Evolutionary conservation across 1,140 invertebrate species (phyloP).

Genomic region (Cheumatopsyche charites): DNA sequence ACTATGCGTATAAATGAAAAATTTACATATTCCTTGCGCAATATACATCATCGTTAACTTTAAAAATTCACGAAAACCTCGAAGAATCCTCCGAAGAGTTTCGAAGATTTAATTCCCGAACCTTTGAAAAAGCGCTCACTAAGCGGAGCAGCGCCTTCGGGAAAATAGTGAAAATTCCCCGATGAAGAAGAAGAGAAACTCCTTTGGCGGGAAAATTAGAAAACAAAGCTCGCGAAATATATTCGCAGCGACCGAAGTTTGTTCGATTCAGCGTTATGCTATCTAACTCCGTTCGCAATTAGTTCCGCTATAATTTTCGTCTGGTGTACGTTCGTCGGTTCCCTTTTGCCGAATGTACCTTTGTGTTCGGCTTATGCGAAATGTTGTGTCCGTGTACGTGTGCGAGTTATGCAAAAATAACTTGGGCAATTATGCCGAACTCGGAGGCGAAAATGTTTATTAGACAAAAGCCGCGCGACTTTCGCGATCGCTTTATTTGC

Average conservation of each 20-base stretch:
- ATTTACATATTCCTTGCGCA: no score
- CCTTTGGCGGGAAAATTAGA: not conserved
- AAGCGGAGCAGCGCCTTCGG: no score
- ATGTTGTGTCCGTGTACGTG: not conserved
- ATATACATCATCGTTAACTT: no score
- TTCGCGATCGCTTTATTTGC: conserved; percentile 19
- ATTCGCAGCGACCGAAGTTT: conserved; percentile 31
- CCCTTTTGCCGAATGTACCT: conserved; percentile 11
- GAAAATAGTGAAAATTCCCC: no score
- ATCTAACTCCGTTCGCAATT: conserved; percentile 36
- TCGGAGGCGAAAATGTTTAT: conserved; percentile 30
- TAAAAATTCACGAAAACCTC: no score
- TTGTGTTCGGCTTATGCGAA: not conserved
- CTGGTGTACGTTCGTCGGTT: conserved; percentile 29
- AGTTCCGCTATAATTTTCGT: conserved; percentile 38
- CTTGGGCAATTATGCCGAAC: conserved; percentile 33
- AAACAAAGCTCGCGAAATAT: conserved; percentile 25
- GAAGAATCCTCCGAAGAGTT: no score
- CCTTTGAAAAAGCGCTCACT: no score
- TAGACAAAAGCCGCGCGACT: conserved; percentile 30
- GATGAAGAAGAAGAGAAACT: no score
- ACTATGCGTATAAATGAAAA: no score
- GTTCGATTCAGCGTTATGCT: conserved; percentile 40
- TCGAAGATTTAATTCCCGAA: no score
- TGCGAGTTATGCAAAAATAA: conserved; percentile 32